Percentiles rank a stretch among this genome's conserved stretches.
Evolutionary conservation across 1,140 invertebrate genomes (phyloP).

Genomic region (Cataglyphis hispanica): DNA sequence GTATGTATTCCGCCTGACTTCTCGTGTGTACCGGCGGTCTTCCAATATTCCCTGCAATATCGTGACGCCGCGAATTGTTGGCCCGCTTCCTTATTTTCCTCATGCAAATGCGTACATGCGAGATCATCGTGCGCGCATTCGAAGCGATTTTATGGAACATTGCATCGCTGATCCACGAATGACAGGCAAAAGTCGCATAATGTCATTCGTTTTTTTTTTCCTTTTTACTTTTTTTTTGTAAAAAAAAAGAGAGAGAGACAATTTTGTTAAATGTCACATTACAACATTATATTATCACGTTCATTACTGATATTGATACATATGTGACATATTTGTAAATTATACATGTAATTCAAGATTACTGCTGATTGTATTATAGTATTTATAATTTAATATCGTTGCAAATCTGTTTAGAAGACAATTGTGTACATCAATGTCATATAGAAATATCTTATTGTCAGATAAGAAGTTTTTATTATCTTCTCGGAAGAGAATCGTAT

Average conservation of each 20-base stretch:
- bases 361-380: no score
- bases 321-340: neutral
- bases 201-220: neutral
- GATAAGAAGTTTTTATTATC: no score
- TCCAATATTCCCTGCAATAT: constrained; percentile 58
- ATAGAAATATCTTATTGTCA: no score
- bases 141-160: constrained; percentile 43
- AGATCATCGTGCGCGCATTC: constrained; percentile 18
- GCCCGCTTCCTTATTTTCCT: constrained; percentile 40
- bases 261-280: neutral
- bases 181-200: constrained; percentile 32
- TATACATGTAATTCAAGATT: no score
- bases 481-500: no score
- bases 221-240: neutral
- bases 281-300: neutral
- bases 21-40: constrained; percentile 18
- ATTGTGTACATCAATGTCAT: no score
- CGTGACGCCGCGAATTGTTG: constrained; percentile 52
- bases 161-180: constrained; percentile 13
- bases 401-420: no score
- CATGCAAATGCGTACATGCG: constrained; percentile 34
- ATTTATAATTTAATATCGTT: no score
- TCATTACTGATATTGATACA: neutral
- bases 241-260: neutral
- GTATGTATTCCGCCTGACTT: constrained; percentile 45